Evolutionary conservation across 2,888 invertebrate species (phyloP).

Genomic region (Pseudococcus viburni): DNA sequence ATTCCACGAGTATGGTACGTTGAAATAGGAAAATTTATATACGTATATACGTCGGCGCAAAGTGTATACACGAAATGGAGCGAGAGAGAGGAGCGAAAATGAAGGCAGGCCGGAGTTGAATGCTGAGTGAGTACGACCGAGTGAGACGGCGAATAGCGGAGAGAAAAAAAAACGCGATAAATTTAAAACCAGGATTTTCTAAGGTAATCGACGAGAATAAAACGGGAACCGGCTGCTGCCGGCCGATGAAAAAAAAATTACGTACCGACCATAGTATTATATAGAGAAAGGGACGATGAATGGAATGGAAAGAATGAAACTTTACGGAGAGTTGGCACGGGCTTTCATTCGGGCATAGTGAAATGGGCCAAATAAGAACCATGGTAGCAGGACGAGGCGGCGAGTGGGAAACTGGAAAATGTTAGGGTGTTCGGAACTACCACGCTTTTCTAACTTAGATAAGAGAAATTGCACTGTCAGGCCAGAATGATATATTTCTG

Average conservation of each 20-base stretch:
- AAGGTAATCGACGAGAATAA: slow-evolving; percentile 63
- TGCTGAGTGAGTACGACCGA: background rate
- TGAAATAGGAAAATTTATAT: slow-evolving; percentile 49
- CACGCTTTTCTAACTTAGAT: slow-evolving; percentile 67
- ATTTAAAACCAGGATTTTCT: slow-evolving; percentile 60
- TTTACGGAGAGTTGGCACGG: slow-evolving; percentile 62
- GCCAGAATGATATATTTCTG: slow-evolving; percentile 91
- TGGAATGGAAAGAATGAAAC: slow-evolving; percentile 64
- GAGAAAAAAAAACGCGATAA: slow-evolving; percentile 35
- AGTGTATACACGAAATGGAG: background rate
- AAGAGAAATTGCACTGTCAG: slow-evolving; percentile 86
- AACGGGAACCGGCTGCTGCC: slow-evolving; percentile 63
- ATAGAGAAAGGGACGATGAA: slow-evolving; percentile 55
- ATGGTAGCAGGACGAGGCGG: slow-evolving; percentile 49
- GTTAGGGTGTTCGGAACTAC: slow-evolving; percentile 66
- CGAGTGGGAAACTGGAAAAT: slow-evolving; percentile 65
- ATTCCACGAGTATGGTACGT: slow-evolving; percentile 54
- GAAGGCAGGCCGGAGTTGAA: background rate
- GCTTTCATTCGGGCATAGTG: slow-evolving; percentile 58
- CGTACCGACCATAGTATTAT: slow-evolving; percentile 36
- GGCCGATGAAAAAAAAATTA: slow-evolving; percentile 55
- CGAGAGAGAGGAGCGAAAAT: background rate
- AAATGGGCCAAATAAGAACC: slow-evolving; percentile 66
- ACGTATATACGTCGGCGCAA: background rate
- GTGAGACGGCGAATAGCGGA: no score